phyloP scores from a whole-genome alignment of 2,113 vertebrate species.

The Apistogramma diplotaenia region DNA sequence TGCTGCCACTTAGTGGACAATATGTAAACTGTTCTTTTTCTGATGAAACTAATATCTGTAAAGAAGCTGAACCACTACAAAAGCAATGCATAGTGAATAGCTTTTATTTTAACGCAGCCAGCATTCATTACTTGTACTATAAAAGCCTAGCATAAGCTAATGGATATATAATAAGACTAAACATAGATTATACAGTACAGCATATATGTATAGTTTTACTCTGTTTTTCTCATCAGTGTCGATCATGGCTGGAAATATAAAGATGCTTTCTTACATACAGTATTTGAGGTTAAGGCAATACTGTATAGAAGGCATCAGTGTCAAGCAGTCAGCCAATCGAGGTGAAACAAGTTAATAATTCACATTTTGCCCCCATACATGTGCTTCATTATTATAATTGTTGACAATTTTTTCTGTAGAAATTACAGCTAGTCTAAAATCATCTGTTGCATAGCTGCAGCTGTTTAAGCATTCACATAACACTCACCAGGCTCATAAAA shows the following conservation, averaged over 20 bases:
- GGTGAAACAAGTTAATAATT: neutral
- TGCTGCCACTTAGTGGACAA: constrained; percentile 54
- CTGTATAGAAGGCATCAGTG: neutral
- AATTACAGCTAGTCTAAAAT: neutral
- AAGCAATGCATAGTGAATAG: neutral
- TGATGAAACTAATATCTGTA: neutral
- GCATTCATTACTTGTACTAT: neutral
- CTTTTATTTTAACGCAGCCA: neutral
- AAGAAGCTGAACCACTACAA: neutral
- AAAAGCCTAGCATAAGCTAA: neutral
- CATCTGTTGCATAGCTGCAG: neutral
- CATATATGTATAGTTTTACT: neutral
- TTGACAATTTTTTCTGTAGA: neutral
- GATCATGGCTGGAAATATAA: neutral
- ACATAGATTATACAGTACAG: neutral
- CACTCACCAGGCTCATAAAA: neutral
- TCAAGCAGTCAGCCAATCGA: neutral
- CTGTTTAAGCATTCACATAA: neutral
- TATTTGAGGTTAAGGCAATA: neutral
- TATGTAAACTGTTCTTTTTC: neutral
- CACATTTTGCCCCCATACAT: neutral
- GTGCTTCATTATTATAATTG: neutral
- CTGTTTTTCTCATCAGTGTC: neutral
- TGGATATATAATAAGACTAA: neutral
- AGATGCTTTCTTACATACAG: no score